Evolutionary conservation across 2,797 vertebrate genomes (phyloP).

Genomic region (Tokudaia tokunoshimensis): DNA sequence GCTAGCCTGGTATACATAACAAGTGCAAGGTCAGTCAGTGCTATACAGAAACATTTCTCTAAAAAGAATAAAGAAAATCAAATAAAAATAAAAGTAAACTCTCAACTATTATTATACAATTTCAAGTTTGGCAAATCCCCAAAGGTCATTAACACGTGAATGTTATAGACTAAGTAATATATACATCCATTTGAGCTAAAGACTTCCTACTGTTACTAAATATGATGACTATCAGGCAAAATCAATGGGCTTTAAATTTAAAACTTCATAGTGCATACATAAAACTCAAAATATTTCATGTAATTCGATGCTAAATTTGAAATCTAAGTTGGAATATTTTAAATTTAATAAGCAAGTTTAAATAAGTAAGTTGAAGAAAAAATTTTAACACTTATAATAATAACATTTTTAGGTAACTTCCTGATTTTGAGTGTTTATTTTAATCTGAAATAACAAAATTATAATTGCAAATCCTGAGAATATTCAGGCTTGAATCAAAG

Average conservation of each 20-base stretch:
- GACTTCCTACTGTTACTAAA: background rate
- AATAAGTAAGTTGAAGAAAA: conserved; percentile 69
- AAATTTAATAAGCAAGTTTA: conserved; percentile 75
- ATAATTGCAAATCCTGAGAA: conserved; percentile 64
- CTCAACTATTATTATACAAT: conserved; percentile 10
- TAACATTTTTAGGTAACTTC: conserved; percentile 60
- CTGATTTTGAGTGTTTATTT: conserved; percentile 70
- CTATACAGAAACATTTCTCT: background rate
- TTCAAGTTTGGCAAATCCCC: background rate
- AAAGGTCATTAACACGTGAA: background rate
- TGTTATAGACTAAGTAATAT: background rate
- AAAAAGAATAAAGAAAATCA: background rate
- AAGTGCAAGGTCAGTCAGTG: background rate
- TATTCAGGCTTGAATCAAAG: conserved; percentile 61
- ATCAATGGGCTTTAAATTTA: conserved; percentile 19
- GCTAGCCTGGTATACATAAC: background rate
- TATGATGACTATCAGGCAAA: conserved; percentile 45
- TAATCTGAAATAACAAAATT: conserved; percentile 78
- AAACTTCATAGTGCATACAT: conserved; percentile 36
- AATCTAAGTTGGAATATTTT: conserved; percentile 72
- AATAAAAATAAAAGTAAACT: background rate
- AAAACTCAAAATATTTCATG: conserved; percentile 52
- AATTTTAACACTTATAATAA: conserved; percentile 69
- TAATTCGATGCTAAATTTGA: conserved; percentile 60
- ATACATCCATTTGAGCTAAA: background rate